Conservation (phyloP, 2,888 invertebrate species). For the Tiliacea aurago region DNA sequence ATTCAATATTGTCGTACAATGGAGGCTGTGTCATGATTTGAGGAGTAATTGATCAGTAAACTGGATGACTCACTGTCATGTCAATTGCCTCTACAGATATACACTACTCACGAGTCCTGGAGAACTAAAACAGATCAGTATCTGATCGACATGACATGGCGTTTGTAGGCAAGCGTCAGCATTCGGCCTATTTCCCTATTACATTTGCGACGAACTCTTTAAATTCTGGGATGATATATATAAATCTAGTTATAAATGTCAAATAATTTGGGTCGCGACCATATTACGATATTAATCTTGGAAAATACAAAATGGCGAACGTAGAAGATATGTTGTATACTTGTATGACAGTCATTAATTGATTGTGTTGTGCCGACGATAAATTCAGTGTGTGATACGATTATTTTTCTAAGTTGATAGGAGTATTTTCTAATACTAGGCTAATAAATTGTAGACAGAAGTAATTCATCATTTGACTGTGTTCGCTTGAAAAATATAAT, state of each 20-base stretch:
- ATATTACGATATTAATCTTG: slow-evolving; percentile 43
- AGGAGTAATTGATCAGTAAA: slow-evolving; percentile 36
- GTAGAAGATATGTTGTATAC: slow-evolving; percentile 13
- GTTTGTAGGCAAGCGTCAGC: background rate
- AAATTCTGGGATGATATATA: slow-evolving; percentile 46
- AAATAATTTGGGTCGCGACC: slow-evolving; percentile 45
- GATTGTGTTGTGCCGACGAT: slow-evolving; percentile 28
- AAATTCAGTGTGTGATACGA: slow-evolving; percentile 37
- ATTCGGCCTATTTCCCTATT: slow-evolving; percentile 43
- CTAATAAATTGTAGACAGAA: slow-evolving; percentile 20
- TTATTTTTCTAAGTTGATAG: slow-evolving; percentile 49
- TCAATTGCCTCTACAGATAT: slow-evolving; percentile 26
- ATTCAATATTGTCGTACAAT: slow-evolving; percentile 40
- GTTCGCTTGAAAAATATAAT: background rate
- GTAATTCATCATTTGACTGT: slow-evolving; percentile 21
- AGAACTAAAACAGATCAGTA: slow-evolving; percentile 18
- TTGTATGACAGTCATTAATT: slow-evolving; percentile 42
- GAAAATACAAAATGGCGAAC: slow-evolving; percentile 44
- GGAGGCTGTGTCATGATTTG: slow-evolving; percentile 43
- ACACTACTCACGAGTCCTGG: background rate
- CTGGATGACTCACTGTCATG: slow-evolving; percentile 41
- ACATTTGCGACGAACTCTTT: slow-evolving; percentile 30
- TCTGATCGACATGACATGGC: background rate
- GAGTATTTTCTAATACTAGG: slow-evolving; percentile 34
- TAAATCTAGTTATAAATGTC: slow-evolving; percentile 46